Evolutionary conservation across 2,113 vertebrate species (phyloP), one percentile per base, ranked within the genome.

Genomic region (Syngnathus typhle): DNA sequence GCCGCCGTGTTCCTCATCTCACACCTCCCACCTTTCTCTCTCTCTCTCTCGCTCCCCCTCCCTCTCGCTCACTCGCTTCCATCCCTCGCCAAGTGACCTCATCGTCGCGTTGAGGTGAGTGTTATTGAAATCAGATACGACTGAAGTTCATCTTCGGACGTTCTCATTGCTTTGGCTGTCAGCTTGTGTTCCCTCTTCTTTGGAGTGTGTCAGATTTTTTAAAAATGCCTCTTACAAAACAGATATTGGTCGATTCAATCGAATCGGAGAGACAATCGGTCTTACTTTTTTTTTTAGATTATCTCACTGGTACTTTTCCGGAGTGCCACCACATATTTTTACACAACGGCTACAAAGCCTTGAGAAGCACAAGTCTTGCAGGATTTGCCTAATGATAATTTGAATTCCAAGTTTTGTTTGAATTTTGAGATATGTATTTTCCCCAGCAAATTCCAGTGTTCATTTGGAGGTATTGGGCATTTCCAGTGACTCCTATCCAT

Each of bases 21-120:
- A 44, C 58, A 44, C n/a, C 58, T 58, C 49, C 59, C 68, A 54
- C 54, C 71, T 44, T 37, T 36, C 9, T 69, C 63, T 21, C 12
- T 18, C 27, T 2, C 27, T 32, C 27, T 0, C 27, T 3, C 54
- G 6, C 36, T 41, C 27, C 38, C 5, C 38, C n/a, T 41, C 36
- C 21, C 36, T 41, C 59, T 27, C 19, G n/a, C 19, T 60, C n/a
- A 19, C 37, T 61, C 37, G 21, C 60, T 36, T 19, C 41, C 3
- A 27, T 21, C 10, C 21, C 60, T 41, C 60, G 60, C 39, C 39
- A 23, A 23, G 60, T 16, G 41, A 44, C 60, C 60, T 62, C 39
- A 44, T 16, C 39, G 11, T 46, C n/a, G n/a, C 60, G 38, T 62
- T 5, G 16, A 6, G 39, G 60, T 44, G 60, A 62, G 39, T 6